These are phyloP conservation scores for Nettapus auritus DNA, from an alignment of 2,113 vertebrate species.

Conservation along the genomic window DNA sequence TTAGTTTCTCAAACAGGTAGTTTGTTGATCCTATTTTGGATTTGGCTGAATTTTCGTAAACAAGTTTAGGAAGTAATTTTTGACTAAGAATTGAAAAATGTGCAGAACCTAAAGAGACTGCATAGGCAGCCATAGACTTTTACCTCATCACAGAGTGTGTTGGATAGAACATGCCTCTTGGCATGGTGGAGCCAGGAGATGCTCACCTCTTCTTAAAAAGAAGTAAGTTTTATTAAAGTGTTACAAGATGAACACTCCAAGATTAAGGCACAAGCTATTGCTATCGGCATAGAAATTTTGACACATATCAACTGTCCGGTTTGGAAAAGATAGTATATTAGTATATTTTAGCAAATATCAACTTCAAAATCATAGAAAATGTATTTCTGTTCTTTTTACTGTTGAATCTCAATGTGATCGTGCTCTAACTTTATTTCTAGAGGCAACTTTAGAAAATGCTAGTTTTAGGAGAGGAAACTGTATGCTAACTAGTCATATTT, in stretches of 20 bases:
- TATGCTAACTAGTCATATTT: not conserved
- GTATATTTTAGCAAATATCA: not conserved
- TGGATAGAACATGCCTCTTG: not conserved
- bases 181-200: not conserved
- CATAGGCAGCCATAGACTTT: not conserved
- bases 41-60: not conserved
- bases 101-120: not conserved
- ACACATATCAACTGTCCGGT: not conserved
- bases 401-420: not conserved
- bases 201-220: not conserved
- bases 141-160: not conserved
- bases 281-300: not conserved
- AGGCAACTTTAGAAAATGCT: not conserved
- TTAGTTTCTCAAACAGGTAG: not conserved
- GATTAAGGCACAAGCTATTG: not conserved
- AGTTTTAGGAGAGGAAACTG: not conserved
- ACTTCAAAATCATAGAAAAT: not conserved
- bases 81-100: constrained; percentile 13
- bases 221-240: not conserved
- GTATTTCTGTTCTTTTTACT: not conserved
- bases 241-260: not conserved
- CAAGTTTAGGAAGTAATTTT: constrained; percentile 17
- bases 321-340: not conserved
- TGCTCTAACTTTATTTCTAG: not conserved
- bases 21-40: not conserved